Evolutionary conservation across 1,140 invertebrate genomes (phyloP).

Genomic region (Ostrea denselamellosa): DNA sequence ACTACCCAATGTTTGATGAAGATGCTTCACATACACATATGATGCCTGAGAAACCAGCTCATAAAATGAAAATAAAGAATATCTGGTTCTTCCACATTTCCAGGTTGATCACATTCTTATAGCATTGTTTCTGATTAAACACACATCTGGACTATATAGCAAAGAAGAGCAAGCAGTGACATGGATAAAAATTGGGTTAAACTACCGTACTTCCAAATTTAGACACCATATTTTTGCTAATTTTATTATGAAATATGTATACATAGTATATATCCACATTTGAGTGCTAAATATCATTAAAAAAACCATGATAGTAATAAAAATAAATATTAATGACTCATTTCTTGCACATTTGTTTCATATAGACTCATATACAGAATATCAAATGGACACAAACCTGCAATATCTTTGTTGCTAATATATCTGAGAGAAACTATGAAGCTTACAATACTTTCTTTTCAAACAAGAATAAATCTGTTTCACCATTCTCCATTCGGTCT

Average conservation of each 20-base stretch:
- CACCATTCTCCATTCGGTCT: neutral
- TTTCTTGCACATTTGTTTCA: too few relatives aligned
- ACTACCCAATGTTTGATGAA: neutral
- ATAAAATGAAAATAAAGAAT: neutral
- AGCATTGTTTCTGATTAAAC: neutral
- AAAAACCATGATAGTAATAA: too few relatives aligned
- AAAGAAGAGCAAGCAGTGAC: neutral
- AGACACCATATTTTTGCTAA: neutral
- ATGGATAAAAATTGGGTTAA: too few relatives aligned
- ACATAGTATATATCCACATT: too few relatives aligned
- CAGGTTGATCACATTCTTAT: neutral
- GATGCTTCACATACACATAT: neutral
- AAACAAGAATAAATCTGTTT: neutral
- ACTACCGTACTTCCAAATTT: neutral
- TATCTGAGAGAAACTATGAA: neutral
- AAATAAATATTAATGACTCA: too few relatives aligned
- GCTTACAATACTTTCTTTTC: neutral
- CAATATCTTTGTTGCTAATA: neutral
- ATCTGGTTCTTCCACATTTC: neutral
- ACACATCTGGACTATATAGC: neutral
- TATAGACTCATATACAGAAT: neutral
- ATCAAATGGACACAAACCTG: neutral
- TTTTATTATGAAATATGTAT: neutral
- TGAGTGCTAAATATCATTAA: too few relatives aligned
- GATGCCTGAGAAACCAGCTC: constrained; percentile 1